Percentiles rank a stretch among this genome's conserved stretches.
These are phyloP conservation scores for Procavia capensis DNA, from an alignment of 2,113 vertebrate genomes.

Conservation along the genomic window DNA sequence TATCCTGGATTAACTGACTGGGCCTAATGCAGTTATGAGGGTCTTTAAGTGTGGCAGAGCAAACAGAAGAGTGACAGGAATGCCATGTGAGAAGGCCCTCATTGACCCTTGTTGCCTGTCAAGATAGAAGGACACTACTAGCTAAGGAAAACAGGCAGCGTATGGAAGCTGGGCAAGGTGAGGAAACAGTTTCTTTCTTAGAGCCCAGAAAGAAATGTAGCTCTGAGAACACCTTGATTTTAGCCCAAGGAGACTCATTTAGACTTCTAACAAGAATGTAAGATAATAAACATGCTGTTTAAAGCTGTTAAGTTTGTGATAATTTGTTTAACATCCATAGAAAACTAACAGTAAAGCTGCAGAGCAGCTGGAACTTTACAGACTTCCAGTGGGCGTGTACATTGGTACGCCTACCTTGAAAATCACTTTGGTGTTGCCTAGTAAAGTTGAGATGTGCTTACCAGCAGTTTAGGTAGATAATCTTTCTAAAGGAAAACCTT, in stretches of 20 bases:
- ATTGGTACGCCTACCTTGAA: not conserved
- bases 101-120: not conserved
- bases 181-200: not conserved
- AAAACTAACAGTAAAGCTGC: too few relatives aligned
- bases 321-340: not conserved
- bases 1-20: not conserved
- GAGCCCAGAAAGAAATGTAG: not conserved
- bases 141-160: too few relatives aligned
- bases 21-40: not conserved
- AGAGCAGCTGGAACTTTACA: not conserved
- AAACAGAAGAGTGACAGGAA: not conserved
- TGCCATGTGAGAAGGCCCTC: not conserved
- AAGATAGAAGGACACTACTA: not conserved
- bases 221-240: too few relatives aligned
- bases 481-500: not conserved
- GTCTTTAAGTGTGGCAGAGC: not conserved
- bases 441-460: not conserved
- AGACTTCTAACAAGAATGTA: too few relatives aligned
- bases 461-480: not conserved
- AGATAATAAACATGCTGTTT: too few relatives aligned
- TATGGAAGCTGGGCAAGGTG: too few relatives aligned
- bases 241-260: too few relatives aligned
- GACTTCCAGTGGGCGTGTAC: not conserved
- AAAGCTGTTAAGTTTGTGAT: too few relatives aligned
- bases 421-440: not conserved